Evolutionary conservation across 1,140 invertebrate genomes (phyloP), one percentile per base, ranked within the genome.

Genomic region (Sycophaga agraensis): DNA sequence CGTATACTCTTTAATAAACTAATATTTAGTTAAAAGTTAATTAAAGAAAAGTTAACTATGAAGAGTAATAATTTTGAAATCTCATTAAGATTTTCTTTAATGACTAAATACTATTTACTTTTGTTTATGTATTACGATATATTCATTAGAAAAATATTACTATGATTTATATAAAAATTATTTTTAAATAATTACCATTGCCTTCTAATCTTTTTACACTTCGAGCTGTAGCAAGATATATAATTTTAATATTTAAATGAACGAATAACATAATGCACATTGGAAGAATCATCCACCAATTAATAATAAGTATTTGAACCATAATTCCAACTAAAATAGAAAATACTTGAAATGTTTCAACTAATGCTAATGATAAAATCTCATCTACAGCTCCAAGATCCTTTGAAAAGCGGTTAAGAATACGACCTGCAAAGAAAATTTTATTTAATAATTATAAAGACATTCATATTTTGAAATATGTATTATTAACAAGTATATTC

Each of bases 321-420:
- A 90, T 66, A 48, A 88, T 85, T 63, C 88, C 88, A 17, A 82
- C 64, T 75, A 87, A 83, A 2, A 87, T 82, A n/a, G 68, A 64
- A 24, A 66, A 59, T 67, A 90, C 87, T 76, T 88, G 86, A 35
- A 85, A 73, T 14, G 84, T 82, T 66, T 94, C 91, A 68, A 92
- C 84, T 72, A 91, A 85, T 46, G 85, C 80, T 66, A 83, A 81
- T 42, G 94, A 93, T 40, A 96, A 79, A n/a, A 88, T 82, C 75
- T 96, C 91, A 73, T 96, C 94, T 16, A 94, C 87, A 1, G 87
- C 83, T 0, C 91, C 88, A 67, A 94, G 85, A 71, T 96, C 93
- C 74, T 92, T 91, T 1, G 91, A 91, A 79, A 93, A 94, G 43
- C 92, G 77, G 73, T 95, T 94, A 14, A 95, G 78, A 51, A 94